These are phyloP conservation scores for Anthoscopus minutus DNA, from an alignment of 2,113 vertebrate species.

Conservation along the genomic window DNA sequence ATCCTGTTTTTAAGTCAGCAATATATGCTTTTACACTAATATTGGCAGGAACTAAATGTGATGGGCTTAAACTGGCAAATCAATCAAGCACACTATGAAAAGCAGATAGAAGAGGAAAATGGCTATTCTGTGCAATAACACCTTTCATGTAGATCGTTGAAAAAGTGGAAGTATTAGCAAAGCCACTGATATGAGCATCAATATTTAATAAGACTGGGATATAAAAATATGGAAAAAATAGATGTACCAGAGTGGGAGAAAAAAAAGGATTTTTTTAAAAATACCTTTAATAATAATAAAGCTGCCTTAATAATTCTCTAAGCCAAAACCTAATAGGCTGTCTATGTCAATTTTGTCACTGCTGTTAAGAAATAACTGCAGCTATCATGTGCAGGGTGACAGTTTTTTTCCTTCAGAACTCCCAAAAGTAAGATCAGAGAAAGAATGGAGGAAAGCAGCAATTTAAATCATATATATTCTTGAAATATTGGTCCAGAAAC, in stretches of 20 bases:
- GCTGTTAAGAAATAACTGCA: not conserved
- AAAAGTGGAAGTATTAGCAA: not conserved
- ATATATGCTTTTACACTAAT: not conserved
- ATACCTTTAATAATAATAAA: not conserved
- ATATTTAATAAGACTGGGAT: not conserved
- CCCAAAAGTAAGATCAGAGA: not conserved
- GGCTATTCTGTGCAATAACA: constrained; percentile 2
- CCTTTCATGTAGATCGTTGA: not conserved
- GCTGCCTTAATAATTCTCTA: not conserved
- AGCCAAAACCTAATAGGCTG: not conserved
- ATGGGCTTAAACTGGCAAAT: not conserved
- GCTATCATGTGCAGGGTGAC: not conserved
- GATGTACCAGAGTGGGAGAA: not conserved
- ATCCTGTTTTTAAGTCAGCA: not conserved
- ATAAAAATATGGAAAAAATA: not conserved
- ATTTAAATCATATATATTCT: not conserved
- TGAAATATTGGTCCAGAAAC: not conserved
- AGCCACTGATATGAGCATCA: not conserved
- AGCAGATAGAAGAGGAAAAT: not conserved
- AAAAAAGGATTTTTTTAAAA: not conserved
- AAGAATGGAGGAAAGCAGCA: not conserved
- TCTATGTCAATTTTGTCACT: not conserved
- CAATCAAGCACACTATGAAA: constrained; percentile 16
- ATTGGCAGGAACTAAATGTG: not conserved
- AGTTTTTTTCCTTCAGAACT: not conserved